A percentile compares a stretch with the other conserved stretches of the same genome.
These are phyloP conservation scores for Formica aserva DNA, from an alignment of 2,888 invertebrate genomes.

Conservation along the genomic window DNA sequence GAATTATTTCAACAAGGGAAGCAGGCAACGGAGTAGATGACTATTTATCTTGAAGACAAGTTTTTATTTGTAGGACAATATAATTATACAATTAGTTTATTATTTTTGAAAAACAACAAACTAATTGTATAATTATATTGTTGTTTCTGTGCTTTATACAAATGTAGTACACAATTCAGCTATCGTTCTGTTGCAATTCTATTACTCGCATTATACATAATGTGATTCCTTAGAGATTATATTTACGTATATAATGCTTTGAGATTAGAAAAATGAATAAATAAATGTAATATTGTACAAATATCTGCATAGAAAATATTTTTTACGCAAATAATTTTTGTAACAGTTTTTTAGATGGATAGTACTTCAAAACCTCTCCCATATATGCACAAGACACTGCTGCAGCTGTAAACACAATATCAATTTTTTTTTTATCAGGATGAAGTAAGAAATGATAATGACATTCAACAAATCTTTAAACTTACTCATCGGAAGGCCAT, in stretches of 20 bases:
- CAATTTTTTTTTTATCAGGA: slow-evolving; percentile 24
- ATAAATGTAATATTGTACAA: not conserved
- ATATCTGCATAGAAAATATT: not conserved
- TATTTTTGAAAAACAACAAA: not conserved
- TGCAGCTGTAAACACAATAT: slow-evolving; percentile 73
- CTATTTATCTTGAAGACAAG: not conserved
- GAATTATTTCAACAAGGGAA: not conserved
- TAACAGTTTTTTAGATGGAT: not conserved
- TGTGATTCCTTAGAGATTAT: not conserved
- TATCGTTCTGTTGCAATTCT: not conserved
- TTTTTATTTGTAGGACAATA: not conserved
- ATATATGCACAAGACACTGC: slow-evolving; percentile 85
- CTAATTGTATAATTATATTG: too few relatives aligned
- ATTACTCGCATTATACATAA: not conserved
- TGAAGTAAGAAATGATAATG: slow-evolving; percentile 16
- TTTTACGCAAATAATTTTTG: not conserved
- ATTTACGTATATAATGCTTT: not conserved
- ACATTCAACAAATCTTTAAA: slow-evolving; percentile 23
- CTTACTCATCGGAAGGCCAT: slow-evolving; percentile 72
- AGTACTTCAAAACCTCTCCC: slow-evolving; percentile 87
- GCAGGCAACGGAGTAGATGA: not conserved
- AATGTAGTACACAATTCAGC: not conserved
- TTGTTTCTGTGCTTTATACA: not conserved
- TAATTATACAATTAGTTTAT: not conserved
- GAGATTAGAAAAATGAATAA: slow-evolving; percentile 3